Evolutionary conservation across 2,888 invertebrate genomes (phyloP), one percentile per base, ranked within the genome.

Genomic region (Ectemnius cavifrons): DNA sequence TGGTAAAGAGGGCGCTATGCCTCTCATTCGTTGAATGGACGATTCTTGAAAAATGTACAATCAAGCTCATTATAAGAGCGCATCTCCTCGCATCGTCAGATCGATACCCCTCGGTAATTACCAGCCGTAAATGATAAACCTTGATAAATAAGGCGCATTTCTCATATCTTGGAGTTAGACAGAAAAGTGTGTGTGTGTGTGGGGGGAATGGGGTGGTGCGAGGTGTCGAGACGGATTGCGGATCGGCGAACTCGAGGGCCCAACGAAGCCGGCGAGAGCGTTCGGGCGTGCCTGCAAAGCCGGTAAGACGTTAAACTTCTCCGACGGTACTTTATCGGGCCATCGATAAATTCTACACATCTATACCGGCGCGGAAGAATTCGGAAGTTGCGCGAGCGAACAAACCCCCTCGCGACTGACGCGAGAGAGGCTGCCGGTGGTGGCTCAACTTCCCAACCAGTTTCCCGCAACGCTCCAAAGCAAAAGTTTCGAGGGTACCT

Each of bases 301-400:
- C 47, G 70, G 59, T 62, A 67, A 77, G 74, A 71, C 72, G 78
- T 67, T 74, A 69, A 83, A 82, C 78, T 83, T 82, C 59, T 49
- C 61, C 61, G 61, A 63, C 68, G 46, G 67, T 76, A 74, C 81
- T 78, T 80, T 81, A 77, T 71, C 78, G 79, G 37, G 73, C 60
- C 74, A 75, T 83, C 78, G 81, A 78, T 83, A 81, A 83, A 82
- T 81, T 78, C 71, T 77, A 75, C 80, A 71, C 80, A 82, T 70
- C 63, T 67, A 37, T 37, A 37, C 37, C 37, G 37, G 28, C 68
- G 69, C 70, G 67, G 77, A 80, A 82, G 82, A 81, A 82, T 81
- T 79, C 67, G 82, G 8, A 82, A 79, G 79, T 79, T 67, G 61
- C 67, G 56, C 57, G 71, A 56, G 63, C 67, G 65, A 69, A 64